Percentiles rank a stretch among this genome's conserved stretches.
These are phyloP conservation scores for Girardinichthys multiradiatus DNA, from an alignment of 2,113 vertebrate genomes.

Conservation along the genomic window DNA sequence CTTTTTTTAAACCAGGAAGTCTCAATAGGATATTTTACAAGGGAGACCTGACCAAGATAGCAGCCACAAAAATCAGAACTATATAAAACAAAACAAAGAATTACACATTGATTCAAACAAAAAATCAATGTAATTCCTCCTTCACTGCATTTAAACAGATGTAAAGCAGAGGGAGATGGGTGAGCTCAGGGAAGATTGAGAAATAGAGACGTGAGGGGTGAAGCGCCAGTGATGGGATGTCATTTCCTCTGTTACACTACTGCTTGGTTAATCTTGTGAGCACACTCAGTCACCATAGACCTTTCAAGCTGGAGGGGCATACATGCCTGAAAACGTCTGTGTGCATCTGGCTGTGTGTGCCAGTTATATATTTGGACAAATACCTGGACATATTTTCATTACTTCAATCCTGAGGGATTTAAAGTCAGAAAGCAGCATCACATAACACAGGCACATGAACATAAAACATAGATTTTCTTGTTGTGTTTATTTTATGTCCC, in stretches of 20 bases:
- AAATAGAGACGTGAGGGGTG: conserved; percentile 23
- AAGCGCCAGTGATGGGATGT: conserved; percentile 44
- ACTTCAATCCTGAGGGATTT: no score
- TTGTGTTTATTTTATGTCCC: conserved; percentile 8
- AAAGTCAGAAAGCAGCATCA: neutral
- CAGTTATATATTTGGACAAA: conserved; percentile 7
- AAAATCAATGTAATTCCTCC: no score
- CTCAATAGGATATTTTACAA: no score
- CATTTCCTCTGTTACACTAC: conserved; percentile 62
- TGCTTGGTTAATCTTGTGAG: conserved; percentile 58
- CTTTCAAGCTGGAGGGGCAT: conserved; percentile 28
- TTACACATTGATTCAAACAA: no score
- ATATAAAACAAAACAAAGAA: no score
- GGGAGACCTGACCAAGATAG: no score
- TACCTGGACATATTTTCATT: conserved; percentile 27
- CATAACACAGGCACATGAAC: neutral
- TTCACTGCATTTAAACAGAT: neutral
- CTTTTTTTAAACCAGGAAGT: no score
- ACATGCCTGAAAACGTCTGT: neutral
- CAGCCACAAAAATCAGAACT: no score
- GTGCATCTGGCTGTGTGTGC: neutral
- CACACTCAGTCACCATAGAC: conserved; percentile 52
- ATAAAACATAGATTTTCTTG: neutral
- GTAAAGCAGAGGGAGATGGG: conserved; percentile 28
- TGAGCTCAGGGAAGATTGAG: conserved; percentile 19